Evolutionary conservation across 2,113 vertebrate species (phyloP).

Genomic region (Cepphus grylle): DNA sequence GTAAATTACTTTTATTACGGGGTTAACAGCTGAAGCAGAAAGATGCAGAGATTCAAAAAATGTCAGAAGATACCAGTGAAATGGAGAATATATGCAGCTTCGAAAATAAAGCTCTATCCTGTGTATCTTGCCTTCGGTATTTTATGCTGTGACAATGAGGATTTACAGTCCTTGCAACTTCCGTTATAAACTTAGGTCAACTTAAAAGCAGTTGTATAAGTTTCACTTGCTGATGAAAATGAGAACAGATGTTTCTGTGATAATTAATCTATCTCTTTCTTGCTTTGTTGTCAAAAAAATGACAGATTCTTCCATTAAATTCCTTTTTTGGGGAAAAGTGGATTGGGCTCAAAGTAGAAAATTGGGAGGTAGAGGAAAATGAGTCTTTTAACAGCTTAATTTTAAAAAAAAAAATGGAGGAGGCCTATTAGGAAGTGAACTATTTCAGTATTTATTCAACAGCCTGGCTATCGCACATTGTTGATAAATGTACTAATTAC

Average conservation of each 20-base stretch:
- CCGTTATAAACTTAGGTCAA: neutral
- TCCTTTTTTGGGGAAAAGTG: neutral
- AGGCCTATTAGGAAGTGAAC: neutral
- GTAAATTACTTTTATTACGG: neutral
- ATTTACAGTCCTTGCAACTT: neutral
- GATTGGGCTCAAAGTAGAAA: neutral
- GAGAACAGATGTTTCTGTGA: neutral
- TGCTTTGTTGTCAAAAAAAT: neutral
- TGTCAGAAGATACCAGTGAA: neutral
- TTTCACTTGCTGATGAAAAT: neutral
- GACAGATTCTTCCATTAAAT: neutral
- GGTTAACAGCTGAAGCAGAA: neutral
- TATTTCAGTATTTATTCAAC: neutral
- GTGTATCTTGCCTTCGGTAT: neutral
- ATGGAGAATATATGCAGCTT: neutral
- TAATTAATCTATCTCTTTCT: accelerated
- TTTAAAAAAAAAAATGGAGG: neutral
- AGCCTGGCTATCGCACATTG: accelerated
- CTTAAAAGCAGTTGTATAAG: neutral
- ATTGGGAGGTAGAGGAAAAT: neutral
- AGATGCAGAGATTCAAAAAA: neutral
- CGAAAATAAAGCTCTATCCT: neutral
- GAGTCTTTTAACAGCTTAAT: neutral
- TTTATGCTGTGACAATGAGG: neutral
- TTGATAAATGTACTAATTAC: neutral